Conservation (phyloP, 2,113 vertebrate species). For the Delphinus delphis region DNA sequence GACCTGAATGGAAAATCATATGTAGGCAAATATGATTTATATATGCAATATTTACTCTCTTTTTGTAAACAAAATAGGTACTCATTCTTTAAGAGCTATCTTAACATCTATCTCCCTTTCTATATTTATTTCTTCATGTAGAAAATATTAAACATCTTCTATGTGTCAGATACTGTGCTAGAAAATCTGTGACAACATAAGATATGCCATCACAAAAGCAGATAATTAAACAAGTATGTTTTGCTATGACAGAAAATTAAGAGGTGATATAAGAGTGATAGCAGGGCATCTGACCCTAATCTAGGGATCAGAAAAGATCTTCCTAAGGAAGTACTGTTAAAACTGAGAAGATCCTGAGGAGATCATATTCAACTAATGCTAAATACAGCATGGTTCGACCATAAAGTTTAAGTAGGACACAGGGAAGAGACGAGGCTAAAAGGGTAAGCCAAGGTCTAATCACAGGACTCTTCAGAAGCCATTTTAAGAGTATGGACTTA, state of each 20-base stretch:
- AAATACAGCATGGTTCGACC: neutral
- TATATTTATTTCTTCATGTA: neutral
- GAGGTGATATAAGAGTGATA: neutral
- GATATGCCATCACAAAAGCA: slow-evolving; percentile 3
- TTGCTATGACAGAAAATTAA: slow-evolving; percentile 26
- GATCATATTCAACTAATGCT: neutral
- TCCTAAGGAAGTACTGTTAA: neutral
- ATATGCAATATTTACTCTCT: neutral
- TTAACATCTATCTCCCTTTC: neutral
- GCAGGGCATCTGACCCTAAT: neutral
- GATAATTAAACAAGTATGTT: neutral
- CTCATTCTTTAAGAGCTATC: neutral
- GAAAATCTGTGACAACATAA: neutral
- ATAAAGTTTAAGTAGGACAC: neutral
- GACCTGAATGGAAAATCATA: neutral
- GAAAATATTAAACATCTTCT: neutral
- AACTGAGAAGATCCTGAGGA: neutral
- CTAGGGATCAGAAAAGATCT: neutral
- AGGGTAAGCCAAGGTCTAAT: neutral
- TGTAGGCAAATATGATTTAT: neutral
- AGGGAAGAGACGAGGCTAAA: neutral
- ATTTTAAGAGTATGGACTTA: neutral
- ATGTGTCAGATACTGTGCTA: neutral
- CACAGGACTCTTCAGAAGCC: neutral
- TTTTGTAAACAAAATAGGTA: neutral